Base-by-base conservation (phyloP, 2,888 invertebrate species). In the Ditylenchus weischeri region DNA sequence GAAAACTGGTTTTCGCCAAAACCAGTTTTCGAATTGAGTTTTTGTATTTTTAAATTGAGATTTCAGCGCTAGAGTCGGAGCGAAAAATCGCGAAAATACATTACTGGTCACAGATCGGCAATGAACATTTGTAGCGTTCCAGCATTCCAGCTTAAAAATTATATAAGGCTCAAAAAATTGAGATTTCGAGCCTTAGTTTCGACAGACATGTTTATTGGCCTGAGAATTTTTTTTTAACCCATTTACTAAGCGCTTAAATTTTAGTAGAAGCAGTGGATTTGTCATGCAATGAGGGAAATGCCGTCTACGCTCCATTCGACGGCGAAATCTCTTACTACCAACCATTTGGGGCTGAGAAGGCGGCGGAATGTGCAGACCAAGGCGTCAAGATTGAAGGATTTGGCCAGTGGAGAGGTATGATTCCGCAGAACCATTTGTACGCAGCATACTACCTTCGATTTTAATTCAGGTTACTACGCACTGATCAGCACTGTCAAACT, bases 401-500 rank as follows among this genome's bases (percentile, higher is more conserved):
- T 13, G 83, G 83, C 19, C 79, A 80, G 60, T 83, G 82, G 82
- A 76, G 78, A 65, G 83, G 83, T 74, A 47, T 18, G 43, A 13
- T 8, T 29, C 18, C 15, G 10, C 35, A 18, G 29, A 29, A 15
- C 35, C 50, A 38, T 64, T 61, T 6, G 7, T 18, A 43, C 35
- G 19, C 35, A 11, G 11, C 23, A 13, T 15, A 13, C 36, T 29
- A 29, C 29, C 29, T 1, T 7, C 11, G 43, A 13, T 50, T n/a
- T 5, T 5, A 36, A 54, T 72, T 38, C 49, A 76, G 76, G 76
- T 10, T 82, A 83, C 69, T 75, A 76, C 35, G 81, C 72, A 4
- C 72, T 78, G 69, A 82, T 82, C 61, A 73, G 75, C 29, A 77
- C 77, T 23, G 75, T 83, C n/a, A 73, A 74, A 23, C 71, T 78